Conservation (phyloP, 2,888 invertebrate genomes). For the Trachelus iudaicus region DNA sequence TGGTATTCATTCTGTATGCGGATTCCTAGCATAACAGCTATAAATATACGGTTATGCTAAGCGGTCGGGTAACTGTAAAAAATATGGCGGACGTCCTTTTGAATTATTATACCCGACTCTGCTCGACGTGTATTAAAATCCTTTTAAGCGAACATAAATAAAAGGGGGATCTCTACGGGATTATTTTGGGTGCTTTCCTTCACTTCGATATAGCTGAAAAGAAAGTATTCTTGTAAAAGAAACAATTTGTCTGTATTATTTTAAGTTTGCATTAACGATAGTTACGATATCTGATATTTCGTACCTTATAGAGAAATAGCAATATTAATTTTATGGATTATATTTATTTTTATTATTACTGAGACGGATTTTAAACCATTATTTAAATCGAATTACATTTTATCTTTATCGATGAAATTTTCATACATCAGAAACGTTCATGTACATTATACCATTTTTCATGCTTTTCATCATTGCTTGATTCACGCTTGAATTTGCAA, state of each 20-base stretch:
- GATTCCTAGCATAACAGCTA: background rate
- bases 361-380: background rate
- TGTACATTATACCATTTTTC: background rate
- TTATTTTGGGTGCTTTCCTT: slow-evolving; percentile 25
- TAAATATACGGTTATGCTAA: background rate
- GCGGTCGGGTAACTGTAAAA: slow-evolving; percentile 14
- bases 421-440: too few relatives aligned
- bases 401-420: background rate
- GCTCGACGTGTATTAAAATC: slow-evolving; percentile 54
- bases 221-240: background rate
- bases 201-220: slow-evolving; percentile 5
- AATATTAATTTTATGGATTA: background rate
- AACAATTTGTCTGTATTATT: background rate
- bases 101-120: slow-evolving; percentile 44
- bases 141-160: slow-evolving; percentile 58
- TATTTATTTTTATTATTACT: background rate
- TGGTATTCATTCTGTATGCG: background rate
- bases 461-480: background rate
- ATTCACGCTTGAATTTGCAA: background rate
- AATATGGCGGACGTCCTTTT: slow-evolving; percentile 44
- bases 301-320: background rate
- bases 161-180: slow-evolving; percentile 48
- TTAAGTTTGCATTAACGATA: background rate
- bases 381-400: background rate
- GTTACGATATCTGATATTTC: background rate